phyloP scores from a whole-genome alignment of 1,140 invertebrate species.

The Drosophila rufa region DNA sequence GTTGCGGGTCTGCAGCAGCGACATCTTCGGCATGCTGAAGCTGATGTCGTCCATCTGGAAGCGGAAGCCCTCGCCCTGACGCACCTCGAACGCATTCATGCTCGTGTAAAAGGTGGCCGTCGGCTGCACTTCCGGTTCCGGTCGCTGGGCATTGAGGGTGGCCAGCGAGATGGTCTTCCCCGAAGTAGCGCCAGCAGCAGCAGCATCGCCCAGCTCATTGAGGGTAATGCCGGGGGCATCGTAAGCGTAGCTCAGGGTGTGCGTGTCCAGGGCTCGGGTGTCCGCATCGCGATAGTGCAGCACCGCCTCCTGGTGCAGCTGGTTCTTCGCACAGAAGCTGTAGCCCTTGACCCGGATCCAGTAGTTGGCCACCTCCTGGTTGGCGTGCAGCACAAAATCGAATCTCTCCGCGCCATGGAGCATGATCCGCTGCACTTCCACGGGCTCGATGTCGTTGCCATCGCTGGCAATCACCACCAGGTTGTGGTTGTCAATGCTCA shows the following conservation, averaged over 20 bases:
- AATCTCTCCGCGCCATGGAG: slow-evolving; percentile 90
- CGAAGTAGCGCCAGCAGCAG: neutral
- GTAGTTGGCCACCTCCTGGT: slow-evolving; percentile 87
- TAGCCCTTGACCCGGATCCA: slow-evolving; percentile 86
- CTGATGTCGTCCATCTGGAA: slow-evolving; percentile 83
- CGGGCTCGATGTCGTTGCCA: slow-evolving; percentile 89
- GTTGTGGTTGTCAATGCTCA: slow-evolving; percentile 90
- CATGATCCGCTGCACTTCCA: slow-evolving; percentile 87
- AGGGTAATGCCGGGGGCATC: slow-evolving; percentile 63
- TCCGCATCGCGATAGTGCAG: slow-evolving; percentile 75
- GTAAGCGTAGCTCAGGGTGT: slow-evolving; percentile 63
- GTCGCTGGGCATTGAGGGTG: slow-evolving; percentile 45
- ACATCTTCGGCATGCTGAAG: slow-evolving; percentile 76
- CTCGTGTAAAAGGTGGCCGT: slow-evolving; percentile 68
- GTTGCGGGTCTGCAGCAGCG: slow-evolving; percentile 78
- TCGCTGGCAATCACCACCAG: slow-evolving; percentile 91
- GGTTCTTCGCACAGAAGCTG: slow-evolving; percentile 69
- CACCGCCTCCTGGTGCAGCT: slow-evolving; percentile 77
- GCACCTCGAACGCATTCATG: slow-evolving; percentile 64
- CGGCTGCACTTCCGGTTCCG: slow-evolving; percentile 41
- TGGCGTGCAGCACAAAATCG: slow-evolving; percentile 90
- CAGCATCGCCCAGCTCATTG: slow-evolving; percentile 64
- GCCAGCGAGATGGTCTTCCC: slow-evolving; percentile 59
- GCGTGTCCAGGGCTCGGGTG: slow-evolving; percentile 39
- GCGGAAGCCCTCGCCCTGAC: slow-evolving; percentile 56